Base-by-base conservation (phyloP, 2,797 vertebrate genomes). In the Clarias pachynema region DNA sequence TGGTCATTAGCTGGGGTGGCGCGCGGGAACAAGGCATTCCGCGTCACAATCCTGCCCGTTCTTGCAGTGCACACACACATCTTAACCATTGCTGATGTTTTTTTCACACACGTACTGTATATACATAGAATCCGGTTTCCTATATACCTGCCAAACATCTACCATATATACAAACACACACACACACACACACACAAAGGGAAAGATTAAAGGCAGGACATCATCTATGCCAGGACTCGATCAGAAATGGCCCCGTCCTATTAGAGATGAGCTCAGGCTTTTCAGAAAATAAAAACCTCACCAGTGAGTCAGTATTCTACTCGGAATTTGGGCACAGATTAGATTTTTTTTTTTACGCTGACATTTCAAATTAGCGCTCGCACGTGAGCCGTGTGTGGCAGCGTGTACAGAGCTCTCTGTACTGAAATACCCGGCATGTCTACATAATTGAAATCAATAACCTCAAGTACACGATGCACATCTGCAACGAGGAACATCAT, bases 1-100 rank as follows among this genome's bases (percentile, higher is more conserved):
- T 97, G 95, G 95, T 97, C 96, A 95, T 97, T 98, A 97, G 96
- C 95, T 90, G 96, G 93, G 93, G 93, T 93, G 83, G 75, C 69
- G 57, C 65, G 49, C 31, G 65, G 86, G 82, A 83, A 79, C 82
- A 80, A 86, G 66, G 83, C 85, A 20, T 82, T 82, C 73, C 68
- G 59, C 29, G 53, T 83, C 83, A 87, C 84, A 66, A 26, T 37
- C 79, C 70, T 72, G 72, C 78, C 83, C 73, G 68, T 26, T 68
- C 60, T 66, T 59, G 73, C 49, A 66, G 66, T 7, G 9, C 40
- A 5, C 79, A 59, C 79, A 44, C 63, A 70, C 62, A 70, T 20
- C 34, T 10, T 63, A 63, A 26, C 37, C 60, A 80, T 6, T 1
- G 7, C 7, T 65, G 78, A 65, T 65, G 15, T 78, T 37, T 31